A percentile compares a stretch with the other conserved stretches of the same genome.
Conservation (phyloP, 2,888 invertebrate species). For the Odontothrips loti region DNA sequence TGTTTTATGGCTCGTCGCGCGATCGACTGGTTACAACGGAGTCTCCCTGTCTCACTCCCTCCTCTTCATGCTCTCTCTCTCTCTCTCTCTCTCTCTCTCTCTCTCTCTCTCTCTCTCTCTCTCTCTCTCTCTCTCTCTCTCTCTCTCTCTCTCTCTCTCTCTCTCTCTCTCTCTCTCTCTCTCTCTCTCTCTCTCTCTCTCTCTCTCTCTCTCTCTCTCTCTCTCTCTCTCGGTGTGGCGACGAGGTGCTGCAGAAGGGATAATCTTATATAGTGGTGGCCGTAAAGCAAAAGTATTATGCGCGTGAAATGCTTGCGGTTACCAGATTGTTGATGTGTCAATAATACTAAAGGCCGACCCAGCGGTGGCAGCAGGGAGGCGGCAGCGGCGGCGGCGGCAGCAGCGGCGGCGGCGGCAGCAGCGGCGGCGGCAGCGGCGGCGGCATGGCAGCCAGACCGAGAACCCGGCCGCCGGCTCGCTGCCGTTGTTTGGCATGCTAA, state of each 20-base stretch:
- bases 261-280: conserved; percentile 1
- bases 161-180: background rate
- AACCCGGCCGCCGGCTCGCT: too few species aligned
- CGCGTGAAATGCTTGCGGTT: background rate
- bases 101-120: too few species aligned
- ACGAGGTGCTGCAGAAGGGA: background rate
- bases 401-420: too few species aligned
- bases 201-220: background rate
- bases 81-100: background rate
- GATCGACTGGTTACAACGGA: conserved; percentile 21
- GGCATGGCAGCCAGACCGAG: too few species aligned
- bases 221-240: background rate
- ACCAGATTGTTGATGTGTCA: background rate
- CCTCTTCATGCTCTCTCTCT: background rate
- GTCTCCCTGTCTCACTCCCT: background rate
- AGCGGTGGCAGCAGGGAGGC: background rate
- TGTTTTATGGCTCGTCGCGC: conserved; percentile 24
- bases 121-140: conserved; percentile 19
- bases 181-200: conserved; percentile 17
- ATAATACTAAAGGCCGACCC: background rate
- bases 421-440: too few species aligned
- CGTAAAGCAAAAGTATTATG: background rate
- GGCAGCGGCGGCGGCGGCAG: background rate
- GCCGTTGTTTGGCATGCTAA: too few species aligned
- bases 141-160: background rate